Evolutionary conservation across 1,140 invertebrate genomes (phyloP).

Genomic region (Pentalonia nigronervosa): DNA sequence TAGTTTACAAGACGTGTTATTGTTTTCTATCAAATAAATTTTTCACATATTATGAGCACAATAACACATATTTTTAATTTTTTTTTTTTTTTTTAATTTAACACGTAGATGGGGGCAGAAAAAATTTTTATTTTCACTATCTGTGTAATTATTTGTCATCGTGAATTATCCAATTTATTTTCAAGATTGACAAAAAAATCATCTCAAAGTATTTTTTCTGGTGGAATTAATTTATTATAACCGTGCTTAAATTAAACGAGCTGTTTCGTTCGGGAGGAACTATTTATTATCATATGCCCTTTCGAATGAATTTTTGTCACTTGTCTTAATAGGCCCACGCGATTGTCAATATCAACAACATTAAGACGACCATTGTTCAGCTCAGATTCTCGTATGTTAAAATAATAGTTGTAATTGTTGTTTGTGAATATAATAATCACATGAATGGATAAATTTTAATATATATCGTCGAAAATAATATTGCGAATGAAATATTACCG

Average conservation of each 20-base stretch:
- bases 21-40: too few species aligned
- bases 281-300: conserved; percentile 31
- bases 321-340: background rate
- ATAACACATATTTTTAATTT: background rate
- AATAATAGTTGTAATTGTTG: background rate
- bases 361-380: background rate
- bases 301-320: conserved; percentile 35
- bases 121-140: background rate
- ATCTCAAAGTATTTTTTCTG: background rate
- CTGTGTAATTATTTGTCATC: background rate
- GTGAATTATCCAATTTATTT: background rate
- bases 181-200: background rate
- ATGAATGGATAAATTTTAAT: background rate
- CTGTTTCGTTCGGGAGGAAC: conserved; percentile 46
- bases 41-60: background rate
- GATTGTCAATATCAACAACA: background rate
- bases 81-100: background rate
- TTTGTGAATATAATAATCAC: background rate
- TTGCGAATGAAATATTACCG: background rate
- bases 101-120: background rate
- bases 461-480: background rate
- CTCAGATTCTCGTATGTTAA: background rate
- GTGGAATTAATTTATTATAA: too few species aligned
- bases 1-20: too few species aligned
- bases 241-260: background rate